Base-by-base conservation (phyloP, 2,113 vertebrate species). In the Arvicanthis niloticus region DNA sequence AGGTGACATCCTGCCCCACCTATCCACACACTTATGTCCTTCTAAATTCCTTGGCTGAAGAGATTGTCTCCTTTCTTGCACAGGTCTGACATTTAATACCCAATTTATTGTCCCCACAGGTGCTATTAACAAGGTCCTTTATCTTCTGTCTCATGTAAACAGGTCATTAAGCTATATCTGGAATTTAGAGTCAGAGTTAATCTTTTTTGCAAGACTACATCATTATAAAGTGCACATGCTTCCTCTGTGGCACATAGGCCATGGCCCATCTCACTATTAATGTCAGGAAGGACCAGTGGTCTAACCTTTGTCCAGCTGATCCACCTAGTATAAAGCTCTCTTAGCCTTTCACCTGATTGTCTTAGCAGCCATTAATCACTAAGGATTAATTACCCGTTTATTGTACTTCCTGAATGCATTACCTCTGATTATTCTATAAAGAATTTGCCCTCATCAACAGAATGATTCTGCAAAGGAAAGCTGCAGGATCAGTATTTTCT, bases 401-500 rank as follows among this genome's bases (percentile, higher is more conserved):
- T 56, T 5, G 87, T 70, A 34, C 68, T 76, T 89, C 51, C 62
- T 48, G 37, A 51, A 80, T n/a, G n/a, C 70, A 37, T 65, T 92
- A 29, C 34, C 85, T 0, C 2, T 72, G 94, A 84, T 51, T 94
- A 48, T 65, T 77, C 53, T 60, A n/a, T 34, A 60, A 78, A 78
- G 62, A 88, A 58, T 53, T 65, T 31, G 37, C 15, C 29, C 45
- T 76, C 42, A 70, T 75, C 56, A 93, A 70, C 34, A 58, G 82
- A 84, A 68, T 65, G 48, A 93, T n/a, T 76, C n/a, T 51, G 26
- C 56, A 58, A 10, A 89, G 68, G 24, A 80, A 95, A 76, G 70
- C 4, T 78, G 34, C 5, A 80, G 45, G 51, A 53, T 86, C 13
- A 9, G n/a, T 53, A 37, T 45, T 88, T 77, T 91, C 67, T 95